Conservation (phyloP, 2,888 invertebrate species). For the Dilophus febrilis region DNA sequence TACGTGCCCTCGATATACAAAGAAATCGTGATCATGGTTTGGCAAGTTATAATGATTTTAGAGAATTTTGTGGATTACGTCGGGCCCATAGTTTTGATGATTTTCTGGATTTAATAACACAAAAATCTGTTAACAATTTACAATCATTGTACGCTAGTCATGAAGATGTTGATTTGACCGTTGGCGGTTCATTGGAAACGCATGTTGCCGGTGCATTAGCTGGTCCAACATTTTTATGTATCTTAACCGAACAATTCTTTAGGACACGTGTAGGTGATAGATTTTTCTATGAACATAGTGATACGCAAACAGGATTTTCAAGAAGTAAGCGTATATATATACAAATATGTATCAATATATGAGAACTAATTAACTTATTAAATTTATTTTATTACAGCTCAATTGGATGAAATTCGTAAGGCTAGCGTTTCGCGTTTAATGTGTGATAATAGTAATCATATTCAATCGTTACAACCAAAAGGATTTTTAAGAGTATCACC, state of each 20-base stretch:
- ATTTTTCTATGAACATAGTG: constrained; percentile 64
- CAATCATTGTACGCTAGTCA: constrained; percentile 46
- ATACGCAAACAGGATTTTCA: constrained; percentile 44
- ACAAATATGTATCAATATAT: too few relatives aligned
- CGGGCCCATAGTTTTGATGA: constrained; percentile 52
- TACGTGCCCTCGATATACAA: constrained; percentile 69
- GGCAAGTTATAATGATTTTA: constrained; percentile 57
- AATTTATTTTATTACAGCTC: constrained; percentile 28
- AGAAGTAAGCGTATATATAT: constrained; percentile 31
- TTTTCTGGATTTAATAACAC: constrained; percentile 47
- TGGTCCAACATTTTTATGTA: constrained; percentile 79
- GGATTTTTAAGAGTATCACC: constrained; percentile 48
- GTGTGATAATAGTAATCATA: constrained; percentile 61
- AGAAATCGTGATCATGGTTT: constrained; percentile 76
- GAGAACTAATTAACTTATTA: constrained; percentile 9
- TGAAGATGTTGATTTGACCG: constrained; percentile 73
- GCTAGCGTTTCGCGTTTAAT: constrained; percentile 58
- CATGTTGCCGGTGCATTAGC: constrained; percentile 59
- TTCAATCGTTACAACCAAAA: constrained; percentile 45
- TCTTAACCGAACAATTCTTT: constrained; percentile 74
- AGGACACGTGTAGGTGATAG: constrained; percentile 72
- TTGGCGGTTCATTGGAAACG: constrained; percentile 65
- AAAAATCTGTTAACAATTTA: constrained; percentile 46
- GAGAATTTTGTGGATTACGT: constrained; percentile 57
- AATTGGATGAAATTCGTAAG: constrained; percentile 62